Base-by-base conservation (phyloP, 2,797 vertebrate genomes). In the Gadopsis bispinosus region DNA sequence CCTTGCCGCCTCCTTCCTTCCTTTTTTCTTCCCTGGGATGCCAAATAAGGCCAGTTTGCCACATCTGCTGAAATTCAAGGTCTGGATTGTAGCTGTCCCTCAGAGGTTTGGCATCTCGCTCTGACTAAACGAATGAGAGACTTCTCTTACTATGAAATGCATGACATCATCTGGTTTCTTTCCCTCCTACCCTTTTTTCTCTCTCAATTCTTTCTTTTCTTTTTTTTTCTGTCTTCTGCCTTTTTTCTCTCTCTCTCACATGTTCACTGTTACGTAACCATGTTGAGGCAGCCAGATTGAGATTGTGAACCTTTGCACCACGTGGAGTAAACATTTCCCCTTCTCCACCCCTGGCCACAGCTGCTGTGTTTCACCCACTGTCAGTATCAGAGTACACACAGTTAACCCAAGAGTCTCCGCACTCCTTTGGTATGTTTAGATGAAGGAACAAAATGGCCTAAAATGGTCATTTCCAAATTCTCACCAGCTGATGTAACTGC, bases 31-130 rank as follows among this genome's bases (percentile, higher is more conserved):
- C 48, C 33, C 70, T 59, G 29, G 1, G 43, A 89, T 67, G 83
- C 93, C 91, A 92, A 94, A 94, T 93, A 94, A 91, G 93, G 89
- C 75, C 58, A 26, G 60, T 79, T 88, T 54, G 69, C 80, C 79
- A 85, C 89, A 91, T 92, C 71, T 88, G 84, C 88, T 89, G 88
- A 84, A 91, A 87, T 64, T 31, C 10, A 60, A 88, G 50, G 72
- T 50, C 69, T 47, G 11, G 7, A 35, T 73, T 50, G 73, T 14
- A 20, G 53, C 80, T 37, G 68, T 59, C 55, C 26, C 45, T 85
- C 85, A 63, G n/a, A 33, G 39, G 47, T 72, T 80, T 31, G 55
- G 71, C 80, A 53, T 85, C 33, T 73, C 41, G 22, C 56, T 48
- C 65, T 22, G 55, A 70, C 77, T 3, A 7, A 60, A 58, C 62